Evolutionary conservation across 2,113 vertebrate species (phyloP), one percentile per base, ranked within the genome.

Genomic region (Empidonax alnorum): DNA sequence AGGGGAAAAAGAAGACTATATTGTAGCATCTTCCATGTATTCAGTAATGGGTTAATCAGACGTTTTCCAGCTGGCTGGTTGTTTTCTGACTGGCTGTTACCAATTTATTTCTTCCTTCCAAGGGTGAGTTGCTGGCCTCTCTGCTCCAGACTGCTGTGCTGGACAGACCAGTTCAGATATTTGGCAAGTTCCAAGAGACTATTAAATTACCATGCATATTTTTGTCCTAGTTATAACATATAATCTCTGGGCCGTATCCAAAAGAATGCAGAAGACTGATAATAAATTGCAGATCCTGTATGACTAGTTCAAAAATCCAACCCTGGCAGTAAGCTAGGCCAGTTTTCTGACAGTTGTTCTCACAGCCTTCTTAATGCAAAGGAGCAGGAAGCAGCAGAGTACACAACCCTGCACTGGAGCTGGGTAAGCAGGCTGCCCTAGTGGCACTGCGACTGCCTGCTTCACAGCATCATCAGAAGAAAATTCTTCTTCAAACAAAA

Each of bases 31-130:
- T 33, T 41, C 16, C 10, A 59, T 4, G 6, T 23, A 42, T 77
- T 93, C 62, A 44, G 39, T 63, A 90, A 50, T 7, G 14, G 16
- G 39, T 89, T 93, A 94, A 84, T 81, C 39, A 93, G 72, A 90
- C 74, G 42, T 49, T 81, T 89, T 62, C 89, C 68, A 63, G 42
- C 20, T 93, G 73, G 13, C 52, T 69, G 44, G 17, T 49, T 95
- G 47, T 87, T 93, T 92, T 56, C 42, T 90, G 58, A 42, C 68
- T 1, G 3, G 23, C 35, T 42, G 3, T 77, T 77, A n/a, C 4
- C 7, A 55, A 80, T 90, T 93, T 88, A 88, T 80, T 96, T 88
- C 55, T 88, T 90, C 67, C 42, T 93, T 92, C 79, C 72, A 89
- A 84, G 74, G 39, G 47, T 65, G 52, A 89, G 50, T 53, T 69